Evolutionary conservation across 2,888 invertebrate species (phyloP), one percentile per base, ranked within the genome.

Genomic region (Mamestra brassicae): DNA sequence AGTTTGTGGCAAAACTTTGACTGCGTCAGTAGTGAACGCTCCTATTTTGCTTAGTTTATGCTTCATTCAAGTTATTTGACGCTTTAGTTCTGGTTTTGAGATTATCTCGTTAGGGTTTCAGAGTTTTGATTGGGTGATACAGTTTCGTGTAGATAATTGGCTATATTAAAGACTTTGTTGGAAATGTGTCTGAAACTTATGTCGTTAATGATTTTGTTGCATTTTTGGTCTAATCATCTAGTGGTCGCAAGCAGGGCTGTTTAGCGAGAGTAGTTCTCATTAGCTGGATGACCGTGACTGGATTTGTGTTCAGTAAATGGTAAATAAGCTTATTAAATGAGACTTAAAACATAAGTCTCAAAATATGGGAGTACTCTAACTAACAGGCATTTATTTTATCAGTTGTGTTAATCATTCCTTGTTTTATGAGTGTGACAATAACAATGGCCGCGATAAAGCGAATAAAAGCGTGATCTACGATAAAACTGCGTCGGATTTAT

Each of bases 1-100:
- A 87, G 88, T 87, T 87, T 85, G 86, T 83, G 82, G 83, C 50
- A 64, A 76, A 90, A 87, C 82, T 86, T 86, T 80, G 78, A 60
- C 79, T 72, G 60, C 66, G 68, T 66, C 67, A 67, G 75, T 78
- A 78, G 82, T 78, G 74, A 87, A 78, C 74, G 76, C 84, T 84
- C 79, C 81, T 83, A 87, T 88, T 86, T 81, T 71, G 66, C 80
- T 80, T 83, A 90, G 86, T 87, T 89, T 74, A 82, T 72, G 83
- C 85, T 85, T 87, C 79, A 88, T 88, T 84, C 76, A 83, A 88
- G 88, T 87, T 86, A 85, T 80, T 78, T 76, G 62, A 63, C 52
- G 68, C 42, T 52, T 62, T 64, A 42, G 71, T 71, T 79, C 50
- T 66, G 74, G 58, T 17, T 79, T 80, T 70, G 58, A 72, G 65